phyloP scores from a whole-genome alignment of 2,888 invertebrate species.

The Lasioglossum pauxillum region DNA sequence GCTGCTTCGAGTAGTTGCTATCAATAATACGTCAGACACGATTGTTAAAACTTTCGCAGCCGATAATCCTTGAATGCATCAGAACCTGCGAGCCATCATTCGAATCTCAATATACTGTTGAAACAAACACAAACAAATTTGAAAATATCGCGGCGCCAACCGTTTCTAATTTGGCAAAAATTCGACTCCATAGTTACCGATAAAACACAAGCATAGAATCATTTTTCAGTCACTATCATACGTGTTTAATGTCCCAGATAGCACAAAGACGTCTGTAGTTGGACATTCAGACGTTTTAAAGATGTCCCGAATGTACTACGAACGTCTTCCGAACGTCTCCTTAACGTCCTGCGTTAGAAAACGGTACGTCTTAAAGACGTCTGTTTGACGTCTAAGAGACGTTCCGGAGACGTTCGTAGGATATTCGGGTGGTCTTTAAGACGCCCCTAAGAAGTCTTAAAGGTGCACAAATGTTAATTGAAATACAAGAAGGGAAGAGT shows the following conservation, averaged over 20 bases:
- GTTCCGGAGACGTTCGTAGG: no score
- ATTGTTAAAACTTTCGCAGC: background rate
- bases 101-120: background rate
- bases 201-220: background rate
- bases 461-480: no score
- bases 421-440: no score
- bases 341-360: no score
- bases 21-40: background rate
- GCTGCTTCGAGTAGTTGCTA: constrained; percentile 41
- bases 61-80: background rate
- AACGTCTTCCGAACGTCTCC: no score
- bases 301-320: no score
- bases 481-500: no score
- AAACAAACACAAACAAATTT: background rate
- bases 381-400: no score
- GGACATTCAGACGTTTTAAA: no score
- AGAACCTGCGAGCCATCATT: background rate
- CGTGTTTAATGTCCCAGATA: background rate
- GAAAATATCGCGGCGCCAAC: background rate
- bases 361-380: no score
- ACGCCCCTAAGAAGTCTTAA: no score
- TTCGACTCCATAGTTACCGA: background rate
- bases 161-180: background rate
- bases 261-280: no score
- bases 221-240: background rate